Base-by-base conservation (phyloP, 1,140 invertebrate genomes). In the Schmidtea mediterranea region DNA sequence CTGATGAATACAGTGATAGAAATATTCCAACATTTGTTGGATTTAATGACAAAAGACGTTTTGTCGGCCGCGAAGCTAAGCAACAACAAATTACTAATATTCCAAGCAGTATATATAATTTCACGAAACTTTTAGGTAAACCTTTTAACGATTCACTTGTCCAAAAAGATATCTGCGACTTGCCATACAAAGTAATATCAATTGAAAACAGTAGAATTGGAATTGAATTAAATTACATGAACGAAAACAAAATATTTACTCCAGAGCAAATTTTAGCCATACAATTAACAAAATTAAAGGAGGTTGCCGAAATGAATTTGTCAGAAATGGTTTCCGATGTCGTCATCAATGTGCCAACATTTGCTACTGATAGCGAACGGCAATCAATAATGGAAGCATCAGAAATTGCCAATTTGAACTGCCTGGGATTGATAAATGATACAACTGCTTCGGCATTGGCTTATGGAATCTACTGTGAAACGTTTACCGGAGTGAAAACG, bases 401-500 rank as follows among this genome's bases (percentile, higher is more conserved):
- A 51, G 55, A 65, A 51, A 68, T 73, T 47, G 66, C 70, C 56
- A 82, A 82, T 13, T 68, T 97, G 8, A 94, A 95, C 69, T 82
- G 89, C 18, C 65, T 97, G 26, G 75, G 82, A 51, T 67, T 97
- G 24, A 78, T 97, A 6, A 41, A 41, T 23, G 40, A 41, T 41
- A 41, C 22, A 19, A 23, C 40, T 6, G 40, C 40, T 6, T 19
- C 22, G 3, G 40, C 40, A 6, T 68, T 97, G 21, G 76, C 78
- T 21, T 95, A 95, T 67, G 89, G 87, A 51, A 89, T 95, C 61
- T 95, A 94, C 60, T 90, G 89, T 64, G 79, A 87, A 61, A 84
- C 92, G 66, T 68, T 92, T 48, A 87, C 86, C 19, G 71, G 72
- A 41, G 68, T 74, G 1, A 80, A 84, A 55, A 78, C 84, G 55